Evolutionary conservation across 1,140 invertebrate genomes (phyloP).

Genomic region (Apolygus lucorum): DNA sequence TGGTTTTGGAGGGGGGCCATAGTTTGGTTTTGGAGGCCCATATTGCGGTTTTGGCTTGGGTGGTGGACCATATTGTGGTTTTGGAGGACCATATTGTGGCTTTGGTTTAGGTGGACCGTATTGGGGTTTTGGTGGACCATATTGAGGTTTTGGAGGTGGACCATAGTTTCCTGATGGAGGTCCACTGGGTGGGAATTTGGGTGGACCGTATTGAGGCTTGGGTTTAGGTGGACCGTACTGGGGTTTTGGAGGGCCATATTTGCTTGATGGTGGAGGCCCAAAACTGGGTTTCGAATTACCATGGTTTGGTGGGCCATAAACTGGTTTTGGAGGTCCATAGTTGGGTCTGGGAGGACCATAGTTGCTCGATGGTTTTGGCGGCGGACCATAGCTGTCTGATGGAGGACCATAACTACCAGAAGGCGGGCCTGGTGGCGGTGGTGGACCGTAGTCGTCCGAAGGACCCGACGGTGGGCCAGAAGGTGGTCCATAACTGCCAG

Average conservation of each 20-base stretch:
- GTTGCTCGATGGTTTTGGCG: slow-evolving; percentile 16
- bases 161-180: slow-evolving; percentile 39
- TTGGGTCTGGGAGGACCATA: slow-evolving; percentile 28
- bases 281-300: slow-evolving; percentile 34
- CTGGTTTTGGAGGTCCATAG: slow-evolving; percentile 34
- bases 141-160: slow-evolving; percentile 35
- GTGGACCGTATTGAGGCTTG: slow-evolving; percentile 33
- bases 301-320: slow-evolving; percentile 31
- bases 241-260: slow-evolving; percentile 34
- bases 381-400: slow-evolving; percentile 24
- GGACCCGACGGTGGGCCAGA: slow-evolving; percentile 28
- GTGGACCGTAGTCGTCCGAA: slow-evolving; percentile 32
- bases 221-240: slow-evolving; percentile 32
- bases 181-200: slow-evolving; percentile 31
- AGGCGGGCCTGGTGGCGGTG: slow-evolving; percentile 24
- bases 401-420: slow-evolving; percentile 24
- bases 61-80: slow-evolving; percentile 38
- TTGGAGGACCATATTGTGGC: slow-evolving; percentile 32
- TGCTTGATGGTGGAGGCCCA: slow-evolving; percentile 32
- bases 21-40: slow-evolving; percentile 34
- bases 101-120: slow-evolving; percentile 33
- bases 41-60: slow-evolving; percentile 37
- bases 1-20: slow-evolving; percentile 34
- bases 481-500: slow-evolving; percentile 38
- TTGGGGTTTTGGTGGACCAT: slow-evolving; percentile 34